A percentile compares a stretch with the other conserved stretches of the same genome.
These are phyloP conservation scores for Pagetopsis macropterus DNA, from an alignment of 2,797 vertebrate species.

Conservation along the genomic window DNA sequence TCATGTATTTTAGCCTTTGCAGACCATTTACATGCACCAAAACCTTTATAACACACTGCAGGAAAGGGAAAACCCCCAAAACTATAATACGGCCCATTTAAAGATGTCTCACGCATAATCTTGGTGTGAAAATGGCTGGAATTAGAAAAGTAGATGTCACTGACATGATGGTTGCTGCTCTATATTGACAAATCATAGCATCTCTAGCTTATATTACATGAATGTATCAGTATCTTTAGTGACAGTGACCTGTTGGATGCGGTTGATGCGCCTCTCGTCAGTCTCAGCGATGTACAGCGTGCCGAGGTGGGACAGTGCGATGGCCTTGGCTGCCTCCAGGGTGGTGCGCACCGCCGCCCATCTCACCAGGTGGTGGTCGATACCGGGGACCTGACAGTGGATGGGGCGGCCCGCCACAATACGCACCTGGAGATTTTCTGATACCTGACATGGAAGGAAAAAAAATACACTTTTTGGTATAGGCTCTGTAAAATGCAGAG, in stretches of 20 bases:
- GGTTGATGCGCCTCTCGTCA: constrained; percentile 96
- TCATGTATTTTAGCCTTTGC: no score
- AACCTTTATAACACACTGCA: no score
- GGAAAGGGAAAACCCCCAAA: no score
- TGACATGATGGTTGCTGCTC: not conserved
- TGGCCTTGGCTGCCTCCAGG: constrained; percentile 93
- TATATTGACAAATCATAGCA: constrained; percentile 2
- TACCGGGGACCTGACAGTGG: constrained; percentile 95
- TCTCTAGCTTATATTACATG: not conserved
- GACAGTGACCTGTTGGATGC: constrained; percentile 90
- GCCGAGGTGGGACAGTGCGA: constrained; percentile 92
- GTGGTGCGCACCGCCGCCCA: constrained; percentile 94
- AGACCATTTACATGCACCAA: no score
- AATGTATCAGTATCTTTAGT: not conserved
- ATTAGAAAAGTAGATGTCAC: not conserved
- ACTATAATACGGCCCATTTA: no score
- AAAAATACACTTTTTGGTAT: not conserved
- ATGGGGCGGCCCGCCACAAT: constrained; percentile 95
- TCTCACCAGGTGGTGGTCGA: constrained; percentile 93
- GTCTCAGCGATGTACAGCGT: constrained; percentile 95
- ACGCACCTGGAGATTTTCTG: constrained; percentile 89
- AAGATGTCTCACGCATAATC: no score
- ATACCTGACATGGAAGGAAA: constrained; percentile 80
- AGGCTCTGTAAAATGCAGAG: not conserved
- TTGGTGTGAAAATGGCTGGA: not conserved